Evolutionary conservation across 37 sponge, comb jelly and placozoan species (phyloP), one percentile per base, ranked within the genome.

Genomic region (Spongilla lacustris): DNA sequence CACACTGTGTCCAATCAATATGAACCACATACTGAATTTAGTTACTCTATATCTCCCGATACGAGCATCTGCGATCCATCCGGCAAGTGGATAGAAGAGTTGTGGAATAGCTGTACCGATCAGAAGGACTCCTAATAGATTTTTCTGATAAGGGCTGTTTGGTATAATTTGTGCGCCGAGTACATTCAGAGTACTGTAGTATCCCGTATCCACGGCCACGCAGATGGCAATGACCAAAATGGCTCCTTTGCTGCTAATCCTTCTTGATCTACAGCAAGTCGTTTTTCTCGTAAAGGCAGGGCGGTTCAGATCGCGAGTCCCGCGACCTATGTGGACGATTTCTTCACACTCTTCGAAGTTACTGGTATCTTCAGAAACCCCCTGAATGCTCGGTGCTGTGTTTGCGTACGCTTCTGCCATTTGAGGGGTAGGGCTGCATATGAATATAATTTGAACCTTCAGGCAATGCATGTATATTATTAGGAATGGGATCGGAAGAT

Each of bases 41-140:
- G 26, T 74, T 10, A 36, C 35, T 30, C 33, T 74, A 24, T 32
- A 74, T 74, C 75, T 17, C 22, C 75, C 75, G 19, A 74, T 23
- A 30, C 24, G 75, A 24, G 35, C 75, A 34, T 74, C 35, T 4
- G 75, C 36, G 31, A 74, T 33, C 75, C 75, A 74, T 21, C 75
- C 75, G 13, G 75, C 75, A 74, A 74, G 2, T 23, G 75, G 75
- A 27, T 74, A 74, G 13, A 74, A 36, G 4, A 74, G 32, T 27
- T 36, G 75, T 6, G 75, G 75, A 30, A 74, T 30, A 0, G 75
- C 75, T n/a, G 0, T 25, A 24, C 73, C 75, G 9, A 74, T 22
- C 26, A 74, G 24, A 0, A 34, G 22, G 31, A 26, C 24, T 6
- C 32, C 35, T 0, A 34, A 74, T 21, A 36, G 23, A 30, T 9